phyloP scores from a whole-genome alignment of 2,888 invertebrate species.

The Brachypalpus laphriformis region DNA sequence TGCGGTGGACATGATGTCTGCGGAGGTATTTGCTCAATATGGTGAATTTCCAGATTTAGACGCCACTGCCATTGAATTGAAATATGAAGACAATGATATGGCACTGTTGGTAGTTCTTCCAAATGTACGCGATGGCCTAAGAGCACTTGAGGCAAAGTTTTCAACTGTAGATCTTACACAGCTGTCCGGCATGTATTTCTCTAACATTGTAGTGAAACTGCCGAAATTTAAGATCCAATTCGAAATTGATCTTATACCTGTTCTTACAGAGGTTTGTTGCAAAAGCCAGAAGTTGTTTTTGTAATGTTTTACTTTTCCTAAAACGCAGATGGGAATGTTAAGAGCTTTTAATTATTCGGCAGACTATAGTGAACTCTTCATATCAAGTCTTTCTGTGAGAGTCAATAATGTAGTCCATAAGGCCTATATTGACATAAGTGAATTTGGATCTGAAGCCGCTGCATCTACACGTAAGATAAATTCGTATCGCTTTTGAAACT shows the following conservation, averaged over 20 bases:
- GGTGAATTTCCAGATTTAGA: constrained; percentile 83
- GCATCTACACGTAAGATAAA: constrained; percentile 52
- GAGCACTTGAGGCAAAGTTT: constrained; percentile 86
- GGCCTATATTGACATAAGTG: constrained; percentile 93
- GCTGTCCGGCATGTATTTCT: constrained; percentile 84
- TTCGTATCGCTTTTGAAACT: too few species aligned
- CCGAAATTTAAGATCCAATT: constrained; percentile 94
- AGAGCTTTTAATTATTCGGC: constrained; percentile 86
- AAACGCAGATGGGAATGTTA: constrained; percentile 87
- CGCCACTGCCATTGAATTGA: constrained; percentile 88
- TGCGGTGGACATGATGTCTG: constrained; percentile 78
- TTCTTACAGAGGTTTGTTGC: constrained; percentile 83
- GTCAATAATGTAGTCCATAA: constrained; percentile 92
- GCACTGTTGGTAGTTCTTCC: constrained; percentile 92
- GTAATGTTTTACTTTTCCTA: background rate
- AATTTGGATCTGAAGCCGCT: constrained; percentile 93
- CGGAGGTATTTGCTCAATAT: constrained; percentile 84
- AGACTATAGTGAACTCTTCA: constrained; percentile 87
- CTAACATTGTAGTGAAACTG: constrained; percentile 86
- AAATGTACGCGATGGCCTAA: constrained; percentile 87
- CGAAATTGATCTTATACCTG: constrained; percentile 85
- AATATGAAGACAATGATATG: constrained; percentile 87
- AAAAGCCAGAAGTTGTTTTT: background rate
- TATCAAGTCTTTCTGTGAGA: constrained; percentile 82
- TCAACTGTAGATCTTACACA: constrained; percentile 84